Evolutionary conservation across 2,113 vertebrate genomes (phyloP).

Genomic region (Antechinus flavipes): DNA sequence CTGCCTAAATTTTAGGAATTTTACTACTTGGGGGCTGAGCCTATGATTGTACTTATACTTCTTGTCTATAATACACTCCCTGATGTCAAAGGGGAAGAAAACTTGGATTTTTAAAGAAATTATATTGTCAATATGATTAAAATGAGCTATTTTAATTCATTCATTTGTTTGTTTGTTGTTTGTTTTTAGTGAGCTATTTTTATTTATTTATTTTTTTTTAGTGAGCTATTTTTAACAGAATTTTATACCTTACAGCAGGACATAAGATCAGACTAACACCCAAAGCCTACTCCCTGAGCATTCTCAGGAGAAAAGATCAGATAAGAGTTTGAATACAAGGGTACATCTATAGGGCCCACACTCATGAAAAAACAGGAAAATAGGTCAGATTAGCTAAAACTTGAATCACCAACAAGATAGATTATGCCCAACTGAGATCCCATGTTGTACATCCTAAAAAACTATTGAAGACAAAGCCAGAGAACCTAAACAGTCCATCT

Average conservation of each 20-base stretch:
- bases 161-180: too few relatives aligned
- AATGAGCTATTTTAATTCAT: neutral
- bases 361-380: too few relatives aligned
- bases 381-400: too few relatives aligned
- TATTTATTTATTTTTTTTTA: neutral
- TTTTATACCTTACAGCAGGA: neutral
- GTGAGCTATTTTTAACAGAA: neutral
- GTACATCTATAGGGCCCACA: too few relatives aligned
- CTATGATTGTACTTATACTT: neutral
- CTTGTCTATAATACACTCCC: neutral
- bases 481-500: too few relatives aligned
- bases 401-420: too few relatives aligned
- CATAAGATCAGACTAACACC: neutral
- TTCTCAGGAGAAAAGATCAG: neutral
- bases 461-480: too few relatives aligned
- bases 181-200: too few relatives aligned
- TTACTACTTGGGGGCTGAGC: neutral
- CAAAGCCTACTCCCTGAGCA: neutral
- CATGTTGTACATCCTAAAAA: too few relatives aligned
- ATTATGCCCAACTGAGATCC: too few relatives aligned
- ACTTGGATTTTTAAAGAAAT: neutral
- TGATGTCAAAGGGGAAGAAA: neutral
- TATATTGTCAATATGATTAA: neutral
- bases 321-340: neutral
- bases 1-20: neutral